Evolutionary conservation across 2,113 vertebrate species (phyloP).

Genomic region (Haemorhous mexicanus): DNA sequence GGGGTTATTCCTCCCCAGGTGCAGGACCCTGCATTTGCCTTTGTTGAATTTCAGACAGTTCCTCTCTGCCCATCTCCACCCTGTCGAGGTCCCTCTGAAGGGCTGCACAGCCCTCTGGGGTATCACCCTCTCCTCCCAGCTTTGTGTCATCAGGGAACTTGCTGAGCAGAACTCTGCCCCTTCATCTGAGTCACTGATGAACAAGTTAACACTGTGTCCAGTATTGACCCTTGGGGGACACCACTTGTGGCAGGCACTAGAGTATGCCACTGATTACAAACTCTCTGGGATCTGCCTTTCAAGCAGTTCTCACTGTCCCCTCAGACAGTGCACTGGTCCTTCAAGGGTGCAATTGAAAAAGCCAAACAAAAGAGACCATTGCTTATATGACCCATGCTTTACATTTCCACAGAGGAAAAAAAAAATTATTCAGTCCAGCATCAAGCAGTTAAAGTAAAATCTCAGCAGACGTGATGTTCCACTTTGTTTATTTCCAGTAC

Average conservation of each 20-base stretch:
- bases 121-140: fast-evolving
- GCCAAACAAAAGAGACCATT: not conserved
- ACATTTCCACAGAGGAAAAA: not conserved
- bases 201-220: not conserved
- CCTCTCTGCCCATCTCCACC: not conserved
- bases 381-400: not conserved
- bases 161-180: not conserved
- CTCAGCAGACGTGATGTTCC: not conserved
- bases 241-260: not conserved
- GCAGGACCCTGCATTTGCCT: not conserved
- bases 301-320: not conserved
- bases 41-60: fast-evolving
- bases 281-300: not conserved
- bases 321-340: not conserved
- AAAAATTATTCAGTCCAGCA: not conserved
- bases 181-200: not conserved
- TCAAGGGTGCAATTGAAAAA: not conserved
- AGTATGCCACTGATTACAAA: not conserved
- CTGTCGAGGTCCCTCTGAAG: fast-evolving
- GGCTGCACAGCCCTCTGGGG: not conserved
- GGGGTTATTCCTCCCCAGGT: not conserved
- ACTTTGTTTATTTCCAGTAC: not conserved
- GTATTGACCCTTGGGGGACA: not conserved
- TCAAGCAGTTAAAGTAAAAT: not conserved
- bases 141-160: not conserved